Evolutionary conservation across 2,797 vertebrate species (phyloP).

Genomic region (Pampus argenteus): DNA sequence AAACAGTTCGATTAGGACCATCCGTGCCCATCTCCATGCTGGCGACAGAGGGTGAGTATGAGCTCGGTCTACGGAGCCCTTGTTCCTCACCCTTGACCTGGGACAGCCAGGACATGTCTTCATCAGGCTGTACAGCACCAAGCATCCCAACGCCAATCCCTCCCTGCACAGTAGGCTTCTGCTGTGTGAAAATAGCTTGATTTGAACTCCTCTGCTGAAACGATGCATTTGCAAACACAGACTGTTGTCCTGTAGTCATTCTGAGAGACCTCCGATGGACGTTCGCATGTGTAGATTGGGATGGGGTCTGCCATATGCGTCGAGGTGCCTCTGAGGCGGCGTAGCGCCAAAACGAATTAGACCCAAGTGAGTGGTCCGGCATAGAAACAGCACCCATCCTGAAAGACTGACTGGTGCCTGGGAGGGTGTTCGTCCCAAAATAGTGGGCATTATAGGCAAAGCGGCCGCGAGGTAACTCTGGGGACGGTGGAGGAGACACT

Average conservation of each 20-base stretch:
- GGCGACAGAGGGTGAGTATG: slow-evolving; percentile 45
- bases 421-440: slow-evolving; percentile 48
- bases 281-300: background rate
- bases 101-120: slow-evolving; percentile 37
- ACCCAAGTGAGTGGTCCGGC: background rate
- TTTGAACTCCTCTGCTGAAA: slow-evolving; percentile 38
- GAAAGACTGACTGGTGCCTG: slow-evolving; percentile 19
- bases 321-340: slow-evolving; percentile 55
- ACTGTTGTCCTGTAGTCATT: background rate
- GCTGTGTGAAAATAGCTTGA: slow-evolving; percentile 15
- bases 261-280: slow-evolving; percentile 4
- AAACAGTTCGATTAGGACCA: slow-evolving; percentile 9
- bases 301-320: background rate
- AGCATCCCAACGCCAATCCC: background rate
- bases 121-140: background rate
- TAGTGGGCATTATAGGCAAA: slow-evolving; percentile 12
- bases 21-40: slow-evolving; percentile 59
- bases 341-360: slow-evolving; percentile 22
- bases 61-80: slow-evolving; percentile 33
- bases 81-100: slow-evolving; percentile 32
- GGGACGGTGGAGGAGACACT: slow-evolving; percentile 55
- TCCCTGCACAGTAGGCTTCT: slow-evolving; percentile 1
- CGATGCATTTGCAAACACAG: slow-evolving; percentile 1
- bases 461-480: slow-evolving; percentile 8
- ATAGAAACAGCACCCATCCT: background rate